Conservation (phyloP, 2,797 vertebrate genomes). For the Aplochiton taeniatus region DNA sequence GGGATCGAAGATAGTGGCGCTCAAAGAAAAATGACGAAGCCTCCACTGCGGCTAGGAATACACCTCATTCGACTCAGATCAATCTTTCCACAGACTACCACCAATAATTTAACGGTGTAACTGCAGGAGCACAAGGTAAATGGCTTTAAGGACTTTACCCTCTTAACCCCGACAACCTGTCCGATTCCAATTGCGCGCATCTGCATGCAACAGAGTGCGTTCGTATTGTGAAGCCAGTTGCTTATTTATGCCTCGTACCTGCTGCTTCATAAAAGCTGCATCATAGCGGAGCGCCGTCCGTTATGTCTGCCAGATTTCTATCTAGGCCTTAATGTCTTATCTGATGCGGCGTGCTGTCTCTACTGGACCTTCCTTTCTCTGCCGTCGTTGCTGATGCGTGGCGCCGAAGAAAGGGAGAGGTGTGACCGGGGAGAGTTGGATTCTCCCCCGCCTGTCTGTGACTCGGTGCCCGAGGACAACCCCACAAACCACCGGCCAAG, state of each 20-base stretch:
- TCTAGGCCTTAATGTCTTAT: too few species aligned
- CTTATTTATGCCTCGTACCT: too few species aligned
- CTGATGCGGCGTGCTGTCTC: slow-evolving; percentile 8
- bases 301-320: too few species aligned
- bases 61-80: neutral
- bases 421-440: slow-evolving; percentile 43
- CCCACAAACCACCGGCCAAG: slow-evolving; percentile 1
- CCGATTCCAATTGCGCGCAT: slow-evolving; percentile 1
- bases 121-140: too few species aligned
- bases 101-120: too few species aligned
- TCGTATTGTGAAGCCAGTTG: too few species aligned
- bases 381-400: slow-evolving; percentile 42
- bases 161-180: slow-evolving; percentile 1
- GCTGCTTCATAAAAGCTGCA: neutral
- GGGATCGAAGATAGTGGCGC: slow-evolving; percentile 16
- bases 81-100: neutral
- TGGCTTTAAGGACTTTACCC: too few species aligned
- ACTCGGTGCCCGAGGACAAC: slow-evolving; percentile 30
- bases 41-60: slow-evolving; percentile 23
- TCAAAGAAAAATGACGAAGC: slow-evolving; percentile 31
- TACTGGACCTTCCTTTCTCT: slow-evolving; percentile 17
- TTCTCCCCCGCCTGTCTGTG: slow-evolving; percentile 40
- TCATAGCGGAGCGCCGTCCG: too few species aligned
- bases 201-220: neutral
- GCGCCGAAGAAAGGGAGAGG: slow-evolving; percentile 19